Evolutionary conservation across 35 echinoderm and acorn worm species (phyloP).

Genomic region (Lytechinus pictus): DNA sequence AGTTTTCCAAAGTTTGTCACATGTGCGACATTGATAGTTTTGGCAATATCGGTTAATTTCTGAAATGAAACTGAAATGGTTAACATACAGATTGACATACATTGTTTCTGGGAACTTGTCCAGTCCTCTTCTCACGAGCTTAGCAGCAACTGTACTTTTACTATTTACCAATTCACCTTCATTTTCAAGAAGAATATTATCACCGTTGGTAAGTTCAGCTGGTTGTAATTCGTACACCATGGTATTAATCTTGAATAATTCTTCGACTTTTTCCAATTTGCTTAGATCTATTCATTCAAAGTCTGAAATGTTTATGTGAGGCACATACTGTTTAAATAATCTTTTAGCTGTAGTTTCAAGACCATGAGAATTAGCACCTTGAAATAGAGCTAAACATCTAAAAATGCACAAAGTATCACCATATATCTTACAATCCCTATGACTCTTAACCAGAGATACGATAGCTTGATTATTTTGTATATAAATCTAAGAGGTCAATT

Average conservation of each 20-base stretch:
- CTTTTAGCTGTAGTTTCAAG: too few species aligned
- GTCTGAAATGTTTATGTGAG: background rate
- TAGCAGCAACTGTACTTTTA: background rate
- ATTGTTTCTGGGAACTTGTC: conserved; percentile 30
- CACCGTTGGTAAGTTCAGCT: background rate
- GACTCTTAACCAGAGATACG: background rate
- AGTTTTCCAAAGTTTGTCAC: background rate
- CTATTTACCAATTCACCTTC: background rate
- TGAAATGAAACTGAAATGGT: conserved; percentile 67
- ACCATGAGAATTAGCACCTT: background rate
- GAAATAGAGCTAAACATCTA: conserved; percentile 30
- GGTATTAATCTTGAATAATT: conserved; percentile 29
- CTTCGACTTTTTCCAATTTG: background rate
- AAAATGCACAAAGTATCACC: conserved; percentile 56
- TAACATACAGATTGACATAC: background rate
- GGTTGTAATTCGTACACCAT: conserved; percentile 26
- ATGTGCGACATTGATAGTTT: too few species aligned
- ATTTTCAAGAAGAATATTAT: background rate
- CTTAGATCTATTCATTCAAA: background rate
- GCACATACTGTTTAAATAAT: background rate
- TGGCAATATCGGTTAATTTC: conserved; percentile 53
- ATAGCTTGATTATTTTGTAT: conserved; percentile 24
- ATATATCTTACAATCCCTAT: background rate
- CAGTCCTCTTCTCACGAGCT: conserved; percentile 38
- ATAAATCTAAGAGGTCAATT: background rate